These are phyloP conservation scores for Ariolimax columbianus DNA, from an alignment of 2,888 invertebrate genomes.

Conservation along the genomic window DNA sequence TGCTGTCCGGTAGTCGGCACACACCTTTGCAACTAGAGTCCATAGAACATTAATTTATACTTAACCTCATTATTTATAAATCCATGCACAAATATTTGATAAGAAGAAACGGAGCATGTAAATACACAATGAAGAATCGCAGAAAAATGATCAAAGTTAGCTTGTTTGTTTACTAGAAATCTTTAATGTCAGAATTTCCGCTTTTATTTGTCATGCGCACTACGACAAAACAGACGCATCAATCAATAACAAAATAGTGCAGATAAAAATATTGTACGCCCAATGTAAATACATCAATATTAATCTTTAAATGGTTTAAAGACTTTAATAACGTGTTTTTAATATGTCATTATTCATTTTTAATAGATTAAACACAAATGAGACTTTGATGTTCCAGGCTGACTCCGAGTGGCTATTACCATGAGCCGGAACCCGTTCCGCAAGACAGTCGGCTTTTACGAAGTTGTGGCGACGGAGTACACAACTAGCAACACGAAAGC, in stretches of 20 bases:
- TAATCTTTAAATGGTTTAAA: neutral
- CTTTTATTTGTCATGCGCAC: constrained; percentile 36
- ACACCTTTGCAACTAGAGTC: neutral
- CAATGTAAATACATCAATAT: too few relatives aligned
- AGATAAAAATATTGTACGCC: too few relatives aligned
- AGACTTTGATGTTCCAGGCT: neutral
- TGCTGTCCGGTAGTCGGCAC: neutral
- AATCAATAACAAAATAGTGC: constrained; percentile 28
- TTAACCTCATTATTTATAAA: neutral
- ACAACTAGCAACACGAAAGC: constrained; percentile 51
- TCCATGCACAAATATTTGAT: neutral
- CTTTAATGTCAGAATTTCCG: constrained; percentile 33
- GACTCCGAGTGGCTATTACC: neutral
- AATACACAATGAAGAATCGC: neutral
- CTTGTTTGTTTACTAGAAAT: constrained; percentile 9
- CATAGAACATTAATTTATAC: neutral
- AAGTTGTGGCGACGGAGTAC: constrained; percentile 69
- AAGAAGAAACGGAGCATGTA: neutral
- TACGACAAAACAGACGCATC: neutral
- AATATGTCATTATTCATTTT: neutral
- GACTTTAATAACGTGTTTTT: neutral
- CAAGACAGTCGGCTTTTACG: constrained; percentile 69
- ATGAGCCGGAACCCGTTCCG: constrained; percentile 60
- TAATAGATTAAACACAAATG: neutral
- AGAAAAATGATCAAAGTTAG: neutral